Conservation (phyloP, 1,140 invertebrate species). For the Drosophila fuyamai region DNA sequence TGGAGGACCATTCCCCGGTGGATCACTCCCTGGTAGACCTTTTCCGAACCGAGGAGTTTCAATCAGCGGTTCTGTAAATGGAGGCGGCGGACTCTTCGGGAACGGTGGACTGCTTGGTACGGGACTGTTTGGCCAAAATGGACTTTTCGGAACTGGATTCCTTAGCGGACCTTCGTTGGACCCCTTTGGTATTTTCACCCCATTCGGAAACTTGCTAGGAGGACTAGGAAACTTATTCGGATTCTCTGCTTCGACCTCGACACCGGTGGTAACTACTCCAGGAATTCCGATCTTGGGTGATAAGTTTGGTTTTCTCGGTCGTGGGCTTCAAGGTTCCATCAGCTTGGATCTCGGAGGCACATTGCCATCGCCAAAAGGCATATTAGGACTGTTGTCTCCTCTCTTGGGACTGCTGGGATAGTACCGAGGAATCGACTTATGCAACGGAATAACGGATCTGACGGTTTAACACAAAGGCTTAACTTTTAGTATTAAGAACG, state of each 20-base stretch:
- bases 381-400: conserved; percentile 4
- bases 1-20: background rate
- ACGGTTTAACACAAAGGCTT: conserved; percentile 17
- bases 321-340: conserved; percentile 1
- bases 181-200: conserved; percentile 22
- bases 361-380: conserved; percentile 7
- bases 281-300: too few relatives aligned
- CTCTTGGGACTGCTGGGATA: conserved; percentile 11
- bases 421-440: background rate
- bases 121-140: conserved; percentile 9
- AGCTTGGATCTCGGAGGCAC: conserved; percentile 5
- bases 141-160: conserved; percentile 29
- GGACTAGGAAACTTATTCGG: conserved; percentile 19
- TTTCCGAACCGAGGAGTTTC: too few relatives aligned
- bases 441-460: conserved; percentile 16
- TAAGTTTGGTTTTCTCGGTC: background rate
- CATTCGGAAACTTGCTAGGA: conserved; percentile 16
- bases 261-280: too few relatives aligned
- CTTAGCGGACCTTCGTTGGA: conserved; percentile 5
- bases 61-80: background rate
- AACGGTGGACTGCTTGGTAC: conserved; percentile 20
- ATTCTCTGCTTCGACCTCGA: background rate
- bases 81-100: background rate
- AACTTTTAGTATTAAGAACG: conserved; percentile 32
- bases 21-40: background rate